Percentiles rank a stretch among this genome's conserved stretches.
phyloP scores from a whole-genome alignment of 2,797 vertebrate species.

The Gastrophryne carolinensis region DNA sequence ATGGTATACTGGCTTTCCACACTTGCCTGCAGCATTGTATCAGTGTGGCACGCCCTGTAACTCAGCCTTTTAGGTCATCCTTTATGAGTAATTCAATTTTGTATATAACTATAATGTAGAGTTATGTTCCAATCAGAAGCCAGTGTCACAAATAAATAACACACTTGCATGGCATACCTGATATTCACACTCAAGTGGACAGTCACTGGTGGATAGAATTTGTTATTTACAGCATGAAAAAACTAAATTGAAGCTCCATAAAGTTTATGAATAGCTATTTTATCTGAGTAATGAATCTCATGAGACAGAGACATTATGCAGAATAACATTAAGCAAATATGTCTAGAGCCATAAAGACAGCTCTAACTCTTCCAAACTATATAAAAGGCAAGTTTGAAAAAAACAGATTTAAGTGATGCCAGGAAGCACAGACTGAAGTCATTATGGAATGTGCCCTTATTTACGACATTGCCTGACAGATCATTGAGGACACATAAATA shows the following conservation, averaged over 20 bases:
- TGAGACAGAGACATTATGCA: conserved; percentile 41
- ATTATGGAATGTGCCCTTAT: conserved; percentile 39
- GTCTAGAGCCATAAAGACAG: conserved; percentile 49
- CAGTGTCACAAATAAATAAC: no score
- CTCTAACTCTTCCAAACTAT: conserved; percentile 45
- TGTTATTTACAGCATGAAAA: conserved; percentile 37
- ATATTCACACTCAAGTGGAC: conserved; percentile 34
- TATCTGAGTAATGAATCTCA: conserved; percentile 47
- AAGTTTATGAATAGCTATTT: conserved; percentile 50
- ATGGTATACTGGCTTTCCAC: no score
- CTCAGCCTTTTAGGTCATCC: neutral
- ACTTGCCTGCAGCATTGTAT: neutral
- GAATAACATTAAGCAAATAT: conserved; percentile 51
- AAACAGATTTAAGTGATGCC: conserved; percentile 46
- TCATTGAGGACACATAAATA: conserved; percentile 40
- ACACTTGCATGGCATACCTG: neutral
- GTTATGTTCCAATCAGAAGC: neutral
- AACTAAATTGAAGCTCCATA: conserved; percentile 34
- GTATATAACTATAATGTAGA: neutral
- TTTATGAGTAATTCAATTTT: neutral
- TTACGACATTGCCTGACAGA: conserved; percentile 43
- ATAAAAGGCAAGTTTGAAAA: conserved; percentile 39
- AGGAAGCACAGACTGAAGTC: conserved; percentile 27
- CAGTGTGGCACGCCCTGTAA: neutral
- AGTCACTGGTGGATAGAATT: conserved; percentile 20